Conservation (phyloP, 2,113 vertebrate genomes). For the Podarcis muralis region DNA sequence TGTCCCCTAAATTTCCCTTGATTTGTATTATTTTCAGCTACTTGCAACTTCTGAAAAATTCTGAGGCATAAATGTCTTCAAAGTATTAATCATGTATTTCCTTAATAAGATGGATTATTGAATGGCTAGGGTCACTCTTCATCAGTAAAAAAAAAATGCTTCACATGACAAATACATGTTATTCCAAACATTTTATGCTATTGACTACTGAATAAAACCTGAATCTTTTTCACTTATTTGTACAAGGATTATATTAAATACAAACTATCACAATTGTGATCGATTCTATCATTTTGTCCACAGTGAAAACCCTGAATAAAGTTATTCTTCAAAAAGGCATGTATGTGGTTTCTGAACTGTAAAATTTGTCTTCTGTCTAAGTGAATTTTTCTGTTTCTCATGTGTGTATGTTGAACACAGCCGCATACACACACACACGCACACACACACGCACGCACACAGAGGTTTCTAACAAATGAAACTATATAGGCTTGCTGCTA, state of each 20-base stretch:
- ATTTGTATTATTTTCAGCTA: conserved; percentile 66
- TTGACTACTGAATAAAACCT: conserved; percentile 91
- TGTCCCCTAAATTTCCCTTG: conserved; percentile 49
- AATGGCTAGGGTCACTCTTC: conserved; percentile 76
- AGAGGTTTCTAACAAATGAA: conserved; percentile 77
- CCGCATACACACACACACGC: conserved; percentile 29
- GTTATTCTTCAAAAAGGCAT: conserved; percentile 92
- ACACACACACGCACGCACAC: conserved; percentile 61
- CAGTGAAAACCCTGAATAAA: conserved; percentile 99
- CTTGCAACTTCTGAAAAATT: conserved; percentile 76
- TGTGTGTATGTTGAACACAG: conserved; percentile 74
- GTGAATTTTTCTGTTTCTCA: conserved; percentile 82
- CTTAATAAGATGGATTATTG: conserved; percentile 75
- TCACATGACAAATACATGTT: conserved; percentile 91
- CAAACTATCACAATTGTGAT: conserved; percentile 85
- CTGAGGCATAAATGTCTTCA: conserved; percentile 67
- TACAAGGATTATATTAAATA: conserved; percentile 85
- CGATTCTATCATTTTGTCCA: conserved; percentile 88
- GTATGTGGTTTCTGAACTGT: conserved; percentile 92
- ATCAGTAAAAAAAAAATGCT: conserved; percentile 81
- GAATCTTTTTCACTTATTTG: conserved; percentile 86
- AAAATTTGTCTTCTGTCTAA: conserved; percentile 85
- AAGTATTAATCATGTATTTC: conserved; percentile 69
- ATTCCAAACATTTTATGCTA: conserved; percentile 81
- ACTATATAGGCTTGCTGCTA: conserved; percentile 90